Conservation (phyloP, 2,113 vertebrate species). For the Serilophus lunatus region DNA sequence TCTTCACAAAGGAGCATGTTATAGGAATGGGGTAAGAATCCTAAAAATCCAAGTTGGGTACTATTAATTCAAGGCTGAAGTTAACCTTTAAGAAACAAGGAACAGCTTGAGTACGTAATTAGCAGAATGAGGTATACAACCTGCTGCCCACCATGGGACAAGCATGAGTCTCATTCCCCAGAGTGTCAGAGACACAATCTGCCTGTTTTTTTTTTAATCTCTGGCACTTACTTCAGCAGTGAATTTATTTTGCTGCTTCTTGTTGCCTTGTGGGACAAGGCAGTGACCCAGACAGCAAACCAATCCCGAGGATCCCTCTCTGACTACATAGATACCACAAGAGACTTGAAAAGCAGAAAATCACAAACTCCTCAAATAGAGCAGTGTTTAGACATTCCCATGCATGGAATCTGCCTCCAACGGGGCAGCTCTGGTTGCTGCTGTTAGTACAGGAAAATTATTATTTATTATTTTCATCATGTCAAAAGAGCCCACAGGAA, state of each 20-base stretch:
- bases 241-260: background rate
- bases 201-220: background rate
- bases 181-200: background rate
- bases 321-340: rapidly evolving
- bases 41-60: background rate
- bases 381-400: background rate
- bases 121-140: background rate
- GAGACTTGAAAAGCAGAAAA: background rate
- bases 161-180: background rate
- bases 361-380: background rate
- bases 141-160: background rate
- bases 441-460: background rate
- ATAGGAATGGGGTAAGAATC: background rate
- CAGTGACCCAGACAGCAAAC: background rate
- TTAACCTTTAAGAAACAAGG: background rate
- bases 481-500: background rate
- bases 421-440: rapidly evolving
- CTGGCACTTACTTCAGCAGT: background rate
- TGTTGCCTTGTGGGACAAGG: background rate
- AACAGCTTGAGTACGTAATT: background rate
- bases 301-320: background rate
- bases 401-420: background rate
- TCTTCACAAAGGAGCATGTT: background rate
- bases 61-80: background rate
- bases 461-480: background rate